Evolutionary conservation across 2,888 invertebrate genomes (phyloP).

Genomic region (Conchocele bisecta): DNA sequence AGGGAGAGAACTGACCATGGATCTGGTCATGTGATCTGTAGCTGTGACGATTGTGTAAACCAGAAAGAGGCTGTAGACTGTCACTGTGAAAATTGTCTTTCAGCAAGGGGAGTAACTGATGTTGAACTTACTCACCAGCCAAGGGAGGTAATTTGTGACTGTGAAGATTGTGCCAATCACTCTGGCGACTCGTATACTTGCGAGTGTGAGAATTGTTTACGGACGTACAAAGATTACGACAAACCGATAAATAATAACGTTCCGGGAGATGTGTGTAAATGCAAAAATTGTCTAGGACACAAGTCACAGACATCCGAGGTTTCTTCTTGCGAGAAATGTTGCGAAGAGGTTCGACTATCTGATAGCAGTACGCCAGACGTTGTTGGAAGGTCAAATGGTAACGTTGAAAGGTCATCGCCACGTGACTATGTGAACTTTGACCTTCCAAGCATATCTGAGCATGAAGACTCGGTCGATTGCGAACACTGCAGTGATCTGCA

Average conservation of each 20-base stretch:
- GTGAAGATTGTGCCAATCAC: conserved; percentile 49
- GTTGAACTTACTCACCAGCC: conserved; percentile 6
- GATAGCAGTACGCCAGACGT: not conserved
- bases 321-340: conserved; percentile 10
- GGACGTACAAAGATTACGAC: not conserved
- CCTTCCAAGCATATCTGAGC: not conserved
- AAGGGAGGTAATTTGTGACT: conserved; percentile 48
- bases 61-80: conserved; percentile 47
- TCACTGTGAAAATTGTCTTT: conserved; percentile 50
- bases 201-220: conserved; percentile 45
- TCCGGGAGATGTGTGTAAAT: conserved; percentile 35
- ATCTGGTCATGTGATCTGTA: conserved; percentile 48
- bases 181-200: conserved; percentile 41
- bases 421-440: conserved; percentile 6
- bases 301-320: not conserved
- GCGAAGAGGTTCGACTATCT: not conserved
- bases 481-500: too few relatives aligned
- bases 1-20: conserved; percentile 14
- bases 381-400: conserved; percentile 4
- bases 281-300: conserved; percentile 27
- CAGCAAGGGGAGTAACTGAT: conserved; percentile 16
- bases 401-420: conserved; percentile 5
- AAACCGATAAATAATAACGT: conserved; percentile 44
- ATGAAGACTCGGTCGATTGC: too few relatives aligned
- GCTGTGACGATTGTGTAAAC: conserved; percentile 49